Percentiles rank a stretch among this genome's conserved stretches.
phyloP scores from a whole-genome alignment of 1,140 invertebrate species.

The Hetaerina americana region DNA sequence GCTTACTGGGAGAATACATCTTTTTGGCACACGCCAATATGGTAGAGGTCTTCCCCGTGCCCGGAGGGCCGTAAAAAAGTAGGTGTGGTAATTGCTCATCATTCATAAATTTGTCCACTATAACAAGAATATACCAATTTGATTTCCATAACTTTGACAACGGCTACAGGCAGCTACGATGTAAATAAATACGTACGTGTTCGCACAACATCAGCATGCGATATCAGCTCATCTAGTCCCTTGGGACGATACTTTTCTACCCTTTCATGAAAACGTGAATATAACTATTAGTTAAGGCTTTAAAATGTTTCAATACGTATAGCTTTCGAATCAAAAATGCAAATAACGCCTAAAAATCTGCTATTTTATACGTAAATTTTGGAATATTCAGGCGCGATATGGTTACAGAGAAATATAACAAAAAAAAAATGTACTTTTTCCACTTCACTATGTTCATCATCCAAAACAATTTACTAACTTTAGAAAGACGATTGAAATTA shows the following conservation, averaged over 20 bases:
- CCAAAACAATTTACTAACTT: too few relatives aligned
- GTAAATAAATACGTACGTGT: conserved; percentile 61
- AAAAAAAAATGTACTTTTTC: too few relatives aligned
- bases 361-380: too few relatives aligned
- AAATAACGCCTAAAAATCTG: too few relatives aligned
- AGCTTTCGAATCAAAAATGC: too few relatives aligned
- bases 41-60: conserved; percentile 96
- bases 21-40: conserved; percentile 92
- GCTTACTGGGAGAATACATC: conserved; percentile 77
- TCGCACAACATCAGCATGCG: conserved; percentile 91
- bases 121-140: conserved; percentile 26
- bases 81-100: conserved; percentile 91
- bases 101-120: conserved; percentile 86
- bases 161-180: conserved; percentile 6
- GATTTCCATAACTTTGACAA: conserved; percentile 4
- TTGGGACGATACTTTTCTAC: conserved; percentile 96
- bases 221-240: conserved; percentile 83
- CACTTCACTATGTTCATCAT: too few relatives aligned
- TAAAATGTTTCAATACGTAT: too few relatives aligned
- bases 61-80: conserved; percentile 96
- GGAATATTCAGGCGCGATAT: too few relatives aligned
- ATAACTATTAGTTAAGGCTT: too few relatives aligned
- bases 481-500: too few relatives aligned
- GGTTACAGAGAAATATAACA: too few relatives aligned
- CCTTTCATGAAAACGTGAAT: too few relatives aligned